Conservation (phyloP, 2,113 vertebrate species). For the Grammomys dolichurus region DNA sequence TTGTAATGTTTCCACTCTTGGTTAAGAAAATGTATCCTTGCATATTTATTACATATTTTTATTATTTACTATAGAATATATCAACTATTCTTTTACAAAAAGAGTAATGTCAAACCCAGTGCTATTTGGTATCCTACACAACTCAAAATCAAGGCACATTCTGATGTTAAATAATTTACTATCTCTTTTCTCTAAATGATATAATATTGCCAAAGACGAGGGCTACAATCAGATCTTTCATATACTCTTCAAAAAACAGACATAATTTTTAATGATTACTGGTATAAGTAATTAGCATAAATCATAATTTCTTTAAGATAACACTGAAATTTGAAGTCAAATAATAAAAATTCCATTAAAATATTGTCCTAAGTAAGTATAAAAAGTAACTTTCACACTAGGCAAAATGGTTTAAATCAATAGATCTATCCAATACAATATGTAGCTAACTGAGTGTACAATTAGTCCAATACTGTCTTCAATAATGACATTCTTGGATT, state of each 20-base stretch:
- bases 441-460: not conserved
- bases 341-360: slow-evolving; percentile 16
- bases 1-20: slow-evolving; percentile 73
- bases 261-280: not conserved
- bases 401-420: slow-evolving; percentile 28
- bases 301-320: slow-evolving; percentile 23
- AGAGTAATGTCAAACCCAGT: slow-evolving; percentile 11
- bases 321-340: slow-evolving; percentile 29
- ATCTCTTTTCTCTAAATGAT: slow-evolving; percentile 42
- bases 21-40: slow-evolving; percentile 74
- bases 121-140: not conserved
- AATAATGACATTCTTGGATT: not conserved
- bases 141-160: slow-evolving; percentile 44
- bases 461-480: not conserved
- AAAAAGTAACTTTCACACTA: not conserved
- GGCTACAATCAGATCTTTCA: not conserved
- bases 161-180: slow-evolving; percentile 7
- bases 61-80: slow-evolving; percentile 49
- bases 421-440: not conserved
- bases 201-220: not conserved
- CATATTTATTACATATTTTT: slow-evolving; percentile 55
- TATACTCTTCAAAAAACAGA: slow-evolving; percentile 9
- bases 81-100: slow-evolving; percentile 17
- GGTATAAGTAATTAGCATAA: not conserved
- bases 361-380: not conserved